Base-by-base conservation (phyloP, 2,113 vertebrate genomes). In the Pachycephala philippinensis region DNA sequence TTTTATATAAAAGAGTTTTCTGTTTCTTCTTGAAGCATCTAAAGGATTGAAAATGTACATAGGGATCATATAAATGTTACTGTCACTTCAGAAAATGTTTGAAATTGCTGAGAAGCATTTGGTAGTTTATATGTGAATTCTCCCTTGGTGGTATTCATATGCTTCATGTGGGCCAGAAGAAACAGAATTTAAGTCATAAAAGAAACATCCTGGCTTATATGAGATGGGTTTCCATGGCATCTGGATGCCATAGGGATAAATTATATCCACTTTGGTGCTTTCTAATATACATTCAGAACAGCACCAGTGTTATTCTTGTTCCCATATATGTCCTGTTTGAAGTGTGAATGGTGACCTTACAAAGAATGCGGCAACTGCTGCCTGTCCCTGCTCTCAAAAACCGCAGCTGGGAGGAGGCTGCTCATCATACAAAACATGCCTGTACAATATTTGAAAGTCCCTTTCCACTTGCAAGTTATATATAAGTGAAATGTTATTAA, bases 111-210 rank as follows among this genome's bases (percentile, higher is more conserved):
- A 82, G 49, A 75, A 84, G 20, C 2, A 0, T 81, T 80, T 63
- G 33, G 9, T 52, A 63, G 54, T 88, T 95, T 84, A 52, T 74
- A 80, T 72, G 59, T 0, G 27, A 83, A 72, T 74, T 95, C 75
- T 91, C 81, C 66, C 89, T 91, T 57, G 45, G 75, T 83, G 75
- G 59, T 87, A 84, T 85, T 95, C 75, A 63, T 72, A 37, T n/a
- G 45, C 30, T 93, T 86, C 72, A 72, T 88, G 63, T 85, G 64
- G 52, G 76, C 68, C 90, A 90, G 60, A 77, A 95, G 57, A 91
- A 89, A 93, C 33, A 57, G 63, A 86, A 94, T 93, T 94, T 85
- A 77, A 91, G 93, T 82, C 70, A 80, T 85, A 74, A 91, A 96
- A 91, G 90, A 94, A 96, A 44, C 47, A 74, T 66, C 19, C 27